A percentile compares a stretch with the other conserved stretches of the same genome.
These are phyloP conservation scores for Zenarchopterus dispar DNA, from an alignment of 2,797 vertebrate genomes.

Conservation along the genomic window DNA sequence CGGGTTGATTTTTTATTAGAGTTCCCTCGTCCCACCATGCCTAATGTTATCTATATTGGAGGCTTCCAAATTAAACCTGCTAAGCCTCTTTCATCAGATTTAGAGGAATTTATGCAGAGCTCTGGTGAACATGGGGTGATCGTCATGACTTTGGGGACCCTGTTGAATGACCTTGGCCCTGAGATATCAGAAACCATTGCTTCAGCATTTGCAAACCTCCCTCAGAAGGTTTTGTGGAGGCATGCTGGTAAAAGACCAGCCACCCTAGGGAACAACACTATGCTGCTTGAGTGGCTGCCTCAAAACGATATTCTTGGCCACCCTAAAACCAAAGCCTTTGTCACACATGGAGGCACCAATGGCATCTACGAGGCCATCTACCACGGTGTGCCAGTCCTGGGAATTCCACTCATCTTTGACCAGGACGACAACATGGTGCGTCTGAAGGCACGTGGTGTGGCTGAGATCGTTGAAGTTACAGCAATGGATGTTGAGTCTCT, in stretches of 20 bases:
- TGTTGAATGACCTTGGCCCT: constrained; percentile 50
- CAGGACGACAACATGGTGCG: constrained; percentile 69
- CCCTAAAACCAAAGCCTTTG: constrained; percentile 69
- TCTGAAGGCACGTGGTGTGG: constrained; percentile 49
- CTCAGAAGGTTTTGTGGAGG: constrained; percentile 77
- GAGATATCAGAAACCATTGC: constrained; percentile 59
- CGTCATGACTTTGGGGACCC: constrained; percentile 73
- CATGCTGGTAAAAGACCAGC: constrained; percentile 51
- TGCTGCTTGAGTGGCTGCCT: constrained; percentile 73
- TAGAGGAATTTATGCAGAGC: constrained; percentile 71
- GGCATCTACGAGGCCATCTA: constrained; percentile 73
- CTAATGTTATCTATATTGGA: constrained; percentile 77
- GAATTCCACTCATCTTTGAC: constrained; percentile 71
- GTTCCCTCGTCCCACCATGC: constrained; percentile 77
- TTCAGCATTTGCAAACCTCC: constrained; percentile 61
- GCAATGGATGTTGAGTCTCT: constrained; percentile 55
- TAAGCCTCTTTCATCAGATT: constrained; percentile 57
- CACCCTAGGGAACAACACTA: constrained; percentile 69
- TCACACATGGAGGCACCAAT: constrained; percentile 75
- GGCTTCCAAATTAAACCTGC: constrained; percentile 72
- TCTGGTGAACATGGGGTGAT: constrained; percentile 73
- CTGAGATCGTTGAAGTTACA: constrained; percentile 56
- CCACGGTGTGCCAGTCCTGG: constrained; percentile 66
- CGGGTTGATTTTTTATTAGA: constrained; percentile 74
- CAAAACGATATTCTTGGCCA: constrained; percentile 76